Base-by-base conservation (phyloP, 2,113 vertebrate genomes). In the Hippocampus guttulatus region DNA sequence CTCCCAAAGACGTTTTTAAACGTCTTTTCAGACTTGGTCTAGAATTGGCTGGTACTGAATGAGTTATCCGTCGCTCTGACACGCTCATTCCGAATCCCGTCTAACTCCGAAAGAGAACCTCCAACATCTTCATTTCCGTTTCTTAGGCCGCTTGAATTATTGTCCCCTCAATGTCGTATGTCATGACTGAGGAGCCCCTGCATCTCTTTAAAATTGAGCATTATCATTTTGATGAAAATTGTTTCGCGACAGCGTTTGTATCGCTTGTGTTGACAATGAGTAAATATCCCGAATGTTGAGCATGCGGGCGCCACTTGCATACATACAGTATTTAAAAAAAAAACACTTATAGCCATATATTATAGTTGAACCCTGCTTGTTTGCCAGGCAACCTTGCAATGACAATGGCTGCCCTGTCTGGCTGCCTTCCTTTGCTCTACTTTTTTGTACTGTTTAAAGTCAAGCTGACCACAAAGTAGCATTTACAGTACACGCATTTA, bases 341-440 rank as follows among this genome's bases (percentile, higher is more conserved):
- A 3, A 3, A 2, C 30, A 2, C 74, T 79, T 79, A 64, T 74
- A 71, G 55, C 81, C 70, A 68, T 85, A 78, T 86, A 83, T 85
- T 89, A 77, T 78, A 78, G 69, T 57, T 67, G 73, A 81, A 84
- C 70, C 78, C 81, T 87, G 75, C 76, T 79, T 75, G 67, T 83
- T 73, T 84, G 82, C 70, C 77, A 73, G 74, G 49, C 72, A 70
- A 77, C 67, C 65, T 61, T 72, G 68, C 81, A 71, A 73, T 91
- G 88, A 92, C 89, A 92, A 90, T 88, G 89, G 77, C 77, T 76
- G 71, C 84, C 75, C 84, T 92, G 92, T 92, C 61, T 88, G 41
- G 81, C 75, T 71, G 79, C 79, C 76, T 77, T 70, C 77, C 68
- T 79, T 49, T 16, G 6, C 82, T 74, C 64, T 61, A 70, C 79